These are phyloP conservation scores for Origma solitaria DNA, from an alignment of 2,113 vertebrate species.

Conservation along the genomic window DNA sequence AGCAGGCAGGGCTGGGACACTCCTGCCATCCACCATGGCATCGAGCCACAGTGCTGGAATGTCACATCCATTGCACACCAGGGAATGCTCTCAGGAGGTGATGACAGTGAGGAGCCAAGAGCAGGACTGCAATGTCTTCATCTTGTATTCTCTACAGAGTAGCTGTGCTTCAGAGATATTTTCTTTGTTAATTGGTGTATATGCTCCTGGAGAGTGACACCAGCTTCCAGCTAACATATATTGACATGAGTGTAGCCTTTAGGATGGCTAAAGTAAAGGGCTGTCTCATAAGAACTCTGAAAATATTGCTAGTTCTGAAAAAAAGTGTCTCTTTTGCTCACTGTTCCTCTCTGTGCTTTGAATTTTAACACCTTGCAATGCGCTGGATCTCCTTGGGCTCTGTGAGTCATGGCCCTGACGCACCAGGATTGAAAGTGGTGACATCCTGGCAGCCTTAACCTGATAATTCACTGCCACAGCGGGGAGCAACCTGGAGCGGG, in stretches of 20 bases:
- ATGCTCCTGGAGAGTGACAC: background rate
- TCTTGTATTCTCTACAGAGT: background rate
- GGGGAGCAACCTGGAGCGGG: background rate
- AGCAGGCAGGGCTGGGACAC: background rate
- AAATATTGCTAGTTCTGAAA: background rate
- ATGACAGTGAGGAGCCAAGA: background rate
- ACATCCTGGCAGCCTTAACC: background rate
- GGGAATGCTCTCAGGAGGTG: background rate
- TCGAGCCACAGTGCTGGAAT: background rate
- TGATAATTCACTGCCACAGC: background rate
- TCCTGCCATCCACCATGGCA: fast-evolving
- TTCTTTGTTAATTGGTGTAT: background rate
- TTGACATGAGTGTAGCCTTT: background rate
- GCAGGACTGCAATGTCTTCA: background rate
- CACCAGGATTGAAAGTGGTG: background rate
- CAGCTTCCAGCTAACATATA: background rate
- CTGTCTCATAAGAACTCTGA: background rate
- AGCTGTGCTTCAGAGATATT: background rate
- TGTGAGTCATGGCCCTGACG: background rate
- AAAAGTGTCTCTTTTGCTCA: background rate
- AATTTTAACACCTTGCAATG: background rate
- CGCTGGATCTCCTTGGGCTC: background rate
- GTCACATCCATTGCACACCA: background rate
- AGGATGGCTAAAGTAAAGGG: background rate
- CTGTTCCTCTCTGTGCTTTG: background rate